Base-by-base conservation (phyloP, 2,797 vertebrate genomes). In the Geotrypetes seraphini region DNA sequence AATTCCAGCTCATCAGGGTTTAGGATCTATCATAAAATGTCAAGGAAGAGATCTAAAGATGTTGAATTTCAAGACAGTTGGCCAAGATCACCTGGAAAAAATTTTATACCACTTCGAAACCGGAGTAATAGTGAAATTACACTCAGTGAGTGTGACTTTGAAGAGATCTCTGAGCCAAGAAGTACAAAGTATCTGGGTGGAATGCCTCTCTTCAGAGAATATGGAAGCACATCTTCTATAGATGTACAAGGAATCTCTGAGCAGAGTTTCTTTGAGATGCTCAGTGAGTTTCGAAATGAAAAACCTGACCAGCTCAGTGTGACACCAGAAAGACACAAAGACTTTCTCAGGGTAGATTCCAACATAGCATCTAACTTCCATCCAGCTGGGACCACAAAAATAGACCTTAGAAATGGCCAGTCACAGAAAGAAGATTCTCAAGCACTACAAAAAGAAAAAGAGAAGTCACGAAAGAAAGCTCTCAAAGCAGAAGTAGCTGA, bases 161-260 rank as follows among this genome's bases (percentile, higher is more conserved):
- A 76, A 5, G 71, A 74, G 1, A 0, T 10, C 0, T 12, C 23
- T 1, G 73, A 77, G 4, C 5, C 49, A 0, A 57, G 65, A 3
- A 67, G 50, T 0, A 2, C 21, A 8, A 62, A 53, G 6, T 39
- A 52, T n/a, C 13, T 29, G 0, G 41, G 56, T 1, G 72, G 68
- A 0, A 46, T 80, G 37, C 81, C 76, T 1, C 57, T 90, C 3
- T 91, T 86, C 66, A 78, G 92, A 1, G 92, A 95, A 37, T 97
- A 97, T 0, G 92, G 93, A 29, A 97, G 93, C 80, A 95, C 92
- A 1, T 96, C 92, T 5, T 97, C 93, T 60, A 94, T 97, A 2
- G 85, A 97, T 1, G 79, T 85, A n/a, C 89, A 96, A 57, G 89
- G 85, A 1, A 59, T 97, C 43, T 77, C 91, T 0, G 89, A 95